Evolutionary conservation across 2,888 invertebrate species (phyloP).

Genomic region (Chromoteleia sp.): DNA sequence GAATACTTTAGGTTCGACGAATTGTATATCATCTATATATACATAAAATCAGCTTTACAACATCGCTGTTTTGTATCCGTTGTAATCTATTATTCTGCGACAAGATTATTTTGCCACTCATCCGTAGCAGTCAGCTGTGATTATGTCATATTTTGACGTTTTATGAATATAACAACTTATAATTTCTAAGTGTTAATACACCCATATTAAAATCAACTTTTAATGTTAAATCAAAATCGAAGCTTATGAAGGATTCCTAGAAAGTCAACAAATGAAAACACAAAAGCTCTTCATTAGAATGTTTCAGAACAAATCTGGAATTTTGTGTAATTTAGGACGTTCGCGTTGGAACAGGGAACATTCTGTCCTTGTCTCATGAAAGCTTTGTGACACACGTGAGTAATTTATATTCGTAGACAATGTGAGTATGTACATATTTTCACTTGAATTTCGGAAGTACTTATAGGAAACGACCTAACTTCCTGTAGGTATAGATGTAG

Average conservation of each 20-base stretch:
- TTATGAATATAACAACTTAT: slow-evolving; percentile 3
- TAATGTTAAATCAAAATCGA: slow-evolving; percentile 2
- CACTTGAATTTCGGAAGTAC: slow-evolving; percentile 52
- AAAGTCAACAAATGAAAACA: too few species aligned
- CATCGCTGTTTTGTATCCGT: background rate
- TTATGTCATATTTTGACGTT: slow-evolving; percentile 26
- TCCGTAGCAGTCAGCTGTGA: slow-evolving; percentile 33
- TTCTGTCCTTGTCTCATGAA: slow-evolving; percentile 19
- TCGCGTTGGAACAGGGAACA: slow-evolving; percentile 12
- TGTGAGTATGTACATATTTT: slow-evolving; percentile 39
- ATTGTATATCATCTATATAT: background rate
- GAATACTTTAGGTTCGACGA: slow-evolving; percentile 13
- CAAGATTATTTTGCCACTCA: slow-evolving; percentile 23
- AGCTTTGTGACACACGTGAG: slow-evolving; percentile 19
- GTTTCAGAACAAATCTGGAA: background rate
- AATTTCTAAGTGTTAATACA: slow-evolving; percentile 1
- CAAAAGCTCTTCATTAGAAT: too few species aligned
- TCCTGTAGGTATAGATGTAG: slow-evolving; percentile 47
- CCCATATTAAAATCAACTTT: slow-evolving; percentile 12
- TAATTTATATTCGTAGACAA: slow-evolving; percentile 51
- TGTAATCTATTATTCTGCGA: slow-evolving; percentile 9
- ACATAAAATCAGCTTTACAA: background rate
- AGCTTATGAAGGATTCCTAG: background rate
- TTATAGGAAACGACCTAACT: slow-evolving; percentile 52
- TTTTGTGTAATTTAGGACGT: slow-evolving; percentile 6